Evolutionary conservation across 2,888 invertebrate species (phyloP).

Genomic region (Eupithecia vulgata): DNA sequence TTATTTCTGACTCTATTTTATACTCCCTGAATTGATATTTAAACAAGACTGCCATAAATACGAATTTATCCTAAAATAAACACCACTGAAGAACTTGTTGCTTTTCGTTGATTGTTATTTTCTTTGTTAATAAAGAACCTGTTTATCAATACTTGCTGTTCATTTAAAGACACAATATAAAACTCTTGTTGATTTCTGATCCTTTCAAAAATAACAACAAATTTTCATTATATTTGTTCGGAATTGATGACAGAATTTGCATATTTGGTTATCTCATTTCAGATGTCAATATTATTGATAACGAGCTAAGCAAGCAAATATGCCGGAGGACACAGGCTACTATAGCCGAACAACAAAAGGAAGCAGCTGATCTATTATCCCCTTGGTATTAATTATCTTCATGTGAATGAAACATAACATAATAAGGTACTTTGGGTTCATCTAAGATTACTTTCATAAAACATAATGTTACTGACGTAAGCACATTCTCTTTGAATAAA

Average conservation of each 20-base stretch:
- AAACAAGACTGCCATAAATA: too few relatives aligned
- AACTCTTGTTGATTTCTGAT: too few relatives aligned
- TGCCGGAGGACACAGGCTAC: not conserved
- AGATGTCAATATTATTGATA: too few relatives aligned
- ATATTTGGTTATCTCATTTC: too few relatives aligned
- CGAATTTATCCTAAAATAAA: too few relatives aligned
- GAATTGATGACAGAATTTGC: not conserved
- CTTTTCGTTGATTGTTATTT: too few relatives aligned
- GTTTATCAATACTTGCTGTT: not conserved
- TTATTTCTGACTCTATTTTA: too few relatives aligned
- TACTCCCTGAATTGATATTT: too few relatives aligned
- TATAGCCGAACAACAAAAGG: not conserved
- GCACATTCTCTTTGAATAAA: conserved; percentile 38
- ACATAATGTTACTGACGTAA: conserved; percentile 40
- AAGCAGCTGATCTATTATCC: not conserved
- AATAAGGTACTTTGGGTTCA: conserved; percentile 14
- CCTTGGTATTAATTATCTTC: not conserved
- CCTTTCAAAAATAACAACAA: too few relatives aligned
- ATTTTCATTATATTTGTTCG: not conserved
- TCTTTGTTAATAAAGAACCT: too few relatives aligned
- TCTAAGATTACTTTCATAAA: conserved; percentile 37
- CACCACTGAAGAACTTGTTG: too few relatives aligned
- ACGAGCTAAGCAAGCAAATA: not conserved
- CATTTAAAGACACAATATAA: not conserved
- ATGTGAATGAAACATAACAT: conserved; percentile 8